Evolutionary conservation across 2,797 vertebrate genomes (phyloP).

Genomic region (Xerus rutilus): DNA sequence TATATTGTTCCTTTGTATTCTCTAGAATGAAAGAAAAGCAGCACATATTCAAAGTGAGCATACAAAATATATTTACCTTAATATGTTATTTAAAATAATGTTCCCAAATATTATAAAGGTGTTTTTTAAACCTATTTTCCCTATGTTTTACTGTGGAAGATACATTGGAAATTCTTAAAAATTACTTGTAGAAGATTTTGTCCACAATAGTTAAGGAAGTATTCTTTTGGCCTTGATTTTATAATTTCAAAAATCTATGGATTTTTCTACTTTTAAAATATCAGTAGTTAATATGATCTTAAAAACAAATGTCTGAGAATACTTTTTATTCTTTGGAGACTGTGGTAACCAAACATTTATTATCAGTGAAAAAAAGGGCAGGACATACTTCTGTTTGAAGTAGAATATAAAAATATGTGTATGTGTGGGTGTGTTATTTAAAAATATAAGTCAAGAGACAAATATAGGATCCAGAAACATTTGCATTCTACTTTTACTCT

Average conservation of each 20-base stretch:
- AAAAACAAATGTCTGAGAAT: constrained; percentile 61
- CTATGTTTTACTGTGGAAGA: not conserved
- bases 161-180: not conserved
- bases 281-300: constrained; percentile 29
- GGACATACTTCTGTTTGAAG: constrained; percentile 49
- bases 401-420: constrained; percentile 65
- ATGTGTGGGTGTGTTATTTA: constrained; percentile 38
- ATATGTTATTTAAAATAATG: constrained; percentile 18
- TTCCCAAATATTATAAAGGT: not conserved
- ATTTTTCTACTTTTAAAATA: constrained; percentile 56
- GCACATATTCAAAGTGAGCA: not conserved
- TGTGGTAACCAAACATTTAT: constrained; percentile 46
- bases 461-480: constrained; percentile 53
- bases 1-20: not conserved
- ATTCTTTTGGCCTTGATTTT: not conserved
- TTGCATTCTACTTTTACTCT: constrained; percentile 37
- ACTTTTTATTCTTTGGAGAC: constrained; percentile 47
- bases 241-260: not conserved
- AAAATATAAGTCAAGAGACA: constrained; percentile 64
- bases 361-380: constrained; percentile 53
- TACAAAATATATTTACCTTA: constrained; percentile 21
- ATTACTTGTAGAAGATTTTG: constrained; percentile 25
- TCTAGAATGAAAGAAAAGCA: not conserved
- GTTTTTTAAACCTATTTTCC: not conserved
- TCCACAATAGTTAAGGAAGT: constrained; percentile 1